These are phyloP conservation scores for Eurytoma adleriae DNA, from an alignment of 2,888 invertebrate species.

Conservation along the genomic window DNA sequence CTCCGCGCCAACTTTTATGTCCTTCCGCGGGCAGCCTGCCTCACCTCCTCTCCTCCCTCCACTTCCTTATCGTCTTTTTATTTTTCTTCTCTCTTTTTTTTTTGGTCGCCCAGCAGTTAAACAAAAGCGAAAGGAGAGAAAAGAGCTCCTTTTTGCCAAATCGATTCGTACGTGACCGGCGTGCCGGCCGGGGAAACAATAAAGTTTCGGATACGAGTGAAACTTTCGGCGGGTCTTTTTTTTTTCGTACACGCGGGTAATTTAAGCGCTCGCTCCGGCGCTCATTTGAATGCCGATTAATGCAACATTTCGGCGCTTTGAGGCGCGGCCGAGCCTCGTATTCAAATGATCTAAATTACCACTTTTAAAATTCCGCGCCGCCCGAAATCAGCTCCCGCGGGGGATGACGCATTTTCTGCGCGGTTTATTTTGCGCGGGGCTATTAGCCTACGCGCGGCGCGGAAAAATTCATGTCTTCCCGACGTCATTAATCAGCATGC, in stretches of 20 bases:
- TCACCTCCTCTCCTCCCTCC: background rate
- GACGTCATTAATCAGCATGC: constrained; percentile 25
- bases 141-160: constrained; percentile 16
- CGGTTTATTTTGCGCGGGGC: no score
- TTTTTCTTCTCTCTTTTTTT: constrained; percentile 5
- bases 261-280: no score
- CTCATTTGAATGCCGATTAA: no score
- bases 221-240: background rate
- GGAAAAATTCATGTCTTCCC: constrained; percentile 5
- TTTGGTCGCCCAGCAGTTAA: constrained; percentile 2
- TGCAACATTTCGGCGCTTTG: no score
- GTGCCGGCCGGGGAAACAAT: constrained; percentile 51
- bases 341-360: no score
- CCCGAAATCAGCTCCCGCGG: no score
- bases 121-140: background rate
- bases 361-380: no score
- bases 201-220: constrained; percentile 26
- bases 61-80: constrained; percentile 29
- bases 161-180: constrained; percentile 39
- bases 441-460: no score
- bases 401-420: no score
- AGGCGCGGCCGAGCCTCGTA: no score
- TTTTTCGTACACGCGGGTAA: no score
- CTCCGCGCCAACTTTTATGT: constrained; percentile 34
- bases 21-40: constrained; percentile 7